Conservation (phyloP, 2,888 invertebrate genomes). For the Lepetodrilus schrolli region DNA sequence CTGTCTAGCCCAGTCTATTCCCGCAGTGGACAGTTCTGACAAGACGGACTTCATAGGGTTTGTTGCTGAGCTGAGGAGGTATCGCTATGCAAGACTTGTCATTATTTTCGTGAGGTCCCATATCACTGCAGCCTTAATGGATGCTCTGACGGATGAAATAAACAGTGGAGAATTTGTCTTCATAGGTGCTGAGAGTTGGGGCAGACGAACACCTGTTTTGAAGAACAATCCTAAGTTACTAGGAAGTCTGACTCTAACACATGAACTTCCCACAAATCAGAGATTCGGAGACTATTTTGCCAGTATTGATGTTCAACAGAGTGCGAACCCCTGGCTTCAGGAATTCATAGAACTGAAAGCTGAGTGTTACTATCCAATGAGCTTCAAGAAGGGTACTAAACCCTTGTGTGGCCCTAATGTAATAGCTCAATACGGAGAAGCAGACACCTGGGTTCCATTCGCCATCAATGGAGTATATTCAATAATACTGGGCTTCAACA, state of each 20-base stretch:
- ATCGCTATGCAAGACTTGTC: neutral
- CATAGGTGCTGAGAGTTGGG: conserved; percentile 15
- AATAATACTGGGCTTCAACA: neutral
- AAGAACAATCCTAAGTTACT: neutral
- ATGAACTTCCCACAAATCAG: neutral
- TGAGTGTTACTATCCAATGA: neutral
- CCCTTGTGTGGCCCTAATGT: neutral
- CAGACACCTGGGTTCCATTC: conserved; percentile 14
- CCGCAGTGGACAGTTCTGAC: neutral
- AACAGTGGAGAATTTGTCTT: neutral
- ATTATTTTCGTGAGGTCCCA: conserved; percentile 10
- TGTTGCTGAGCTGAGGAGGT: neutral
- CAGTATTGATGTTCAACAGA: neutral
- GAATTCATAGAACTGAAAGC: neutral
- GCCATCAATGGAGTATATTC: conserved; percentile 1
- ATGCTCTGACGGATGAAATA: neutral
- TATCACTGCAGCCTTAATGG: neutral
- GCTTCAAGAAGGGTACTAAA: neutral
- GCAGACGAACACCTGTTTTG: neutral
- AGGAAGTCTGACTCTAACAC: neutral
- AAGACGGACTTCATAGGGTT: neutral
- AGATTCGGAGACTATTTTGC: neutral
- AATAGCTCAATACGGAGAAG: neutral
- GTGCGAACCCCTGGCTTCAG: conserved; percentile 1
- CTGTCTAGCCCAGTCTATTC: neutral